Evolutionary conservation across 1,140 invertebrate species (phyloP).

Genomic region (Oncopeltus fasciatus): DNA sequence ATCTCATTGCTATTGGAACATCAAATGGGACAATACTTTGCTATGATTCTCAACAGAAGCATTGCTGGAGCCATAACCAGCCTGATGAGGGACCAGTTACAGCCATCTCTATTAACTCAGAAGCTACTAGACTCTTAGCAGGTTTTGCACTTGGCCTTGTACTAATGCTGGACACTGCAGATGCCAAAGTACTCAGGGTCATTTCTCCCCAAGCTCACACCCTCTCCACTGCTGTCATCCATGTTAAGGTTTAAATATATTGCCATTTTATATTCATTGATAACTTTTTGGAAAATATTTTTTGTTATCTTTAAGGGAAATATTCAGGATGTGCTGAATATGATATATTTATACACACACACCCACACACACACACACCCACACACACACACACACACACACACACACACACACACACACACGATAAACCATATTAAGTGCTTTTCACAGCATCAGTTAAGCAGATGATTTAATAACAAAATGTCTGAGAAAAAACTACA

Average conservation of each 20-base stretch:
- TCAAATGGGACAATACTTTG: constrained; percentile 81
- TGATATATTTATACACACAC: too few species aligned
- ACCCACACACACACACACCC: too few species aligned
- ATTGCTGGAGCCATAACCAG: constrained; percentile 22
- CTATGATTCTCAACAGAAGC: constrained; percentile 66
- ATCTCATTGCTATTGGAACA: constrained; percentile 77
- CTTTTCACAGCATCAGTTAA: too few species aligned
- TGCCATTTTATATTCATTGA: neutral
- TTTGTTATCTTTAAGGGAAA: too few species aligned
- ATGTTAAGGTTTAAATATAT: constrained; percentile 55
- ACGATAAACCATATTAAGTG: too few species aligned
- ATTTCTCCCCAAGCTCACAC: constrained; percentile 36
- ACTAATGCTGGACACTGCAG: constrained; percentile 62
- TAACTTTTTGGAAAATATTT: too few species aligned
- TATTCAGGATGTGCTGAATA: too few species aligned
- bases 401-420: too few species aligned
- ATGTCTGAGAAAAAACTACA: too few species aligned
- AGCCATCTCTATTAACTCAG: constrained; percentile 59
- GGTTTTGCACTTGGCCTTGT: constrained; percentile 79
- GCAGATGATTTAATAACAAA: too few species aligned
- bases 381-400: too few species aligned
- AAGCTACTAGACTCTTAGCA: constrained; percentile 68
- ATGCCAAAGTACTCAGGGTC: constrained; percentile 62
- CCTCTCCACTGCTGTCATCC: constrained; percentile 20
- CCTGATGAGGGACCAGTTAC: constrained; percentile 50